Conservation (phyloP, 2,797 vertebrate genomes). For the Platalea minor region DNA sequence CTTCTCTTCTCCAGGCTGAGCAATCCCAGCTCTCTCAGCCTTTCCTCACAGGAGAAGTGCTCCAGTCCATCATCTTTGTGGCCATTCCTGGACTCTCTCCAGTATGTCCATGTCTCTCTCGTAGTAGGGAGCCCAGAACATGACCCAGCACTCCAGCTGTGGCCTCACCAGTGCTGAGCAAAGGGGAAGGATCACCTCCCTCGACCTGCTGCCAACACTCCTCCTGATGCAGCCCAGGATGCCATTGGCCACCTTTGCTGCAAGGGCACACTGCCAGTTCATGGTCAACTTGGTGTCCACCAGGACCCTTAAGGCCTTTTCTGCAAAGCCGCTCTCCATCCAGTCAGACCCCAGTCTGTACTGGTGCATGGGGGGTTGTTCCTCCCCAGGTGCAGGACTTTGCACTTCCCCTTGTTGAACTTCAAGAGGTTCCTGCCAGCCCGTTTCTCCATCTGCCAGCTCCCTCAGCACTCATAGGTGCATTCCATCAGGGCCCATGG, state of each 20-base stretch:
- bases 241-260: neutral
- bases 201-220: rapidly evolving
- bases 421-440: neutral
- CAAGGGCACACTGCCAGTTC: neutral
- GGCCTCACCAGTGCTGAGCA: neutral
- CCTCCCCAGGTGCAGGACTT: neutral
- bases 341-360: neutral
- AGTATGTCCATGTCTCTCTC: neutral
- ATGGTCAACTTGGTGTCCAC: neutral
- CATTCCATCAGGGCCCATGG: neutral
- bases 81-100: neutral
- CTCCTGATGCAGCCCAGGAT: neutral
- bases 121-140: neutral
- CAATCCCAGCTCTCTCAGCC: neutral
- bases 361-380: neutral
- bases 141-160: neutral
- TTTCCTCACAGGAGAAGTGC: neutral
- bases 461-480: neutral
- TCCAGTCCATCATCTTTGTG: neutral
- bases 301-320: neutral
- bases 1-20: neutral
- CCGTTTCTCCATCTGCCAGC: neutral
- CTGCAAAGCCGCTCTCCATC: neutral
- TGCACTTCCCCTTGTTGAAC: neutral
- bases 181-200: neutral